Conservation (phyloP, 2,113 vertebrate genomes). For the Aptenodytes patagonicus region DNA sequence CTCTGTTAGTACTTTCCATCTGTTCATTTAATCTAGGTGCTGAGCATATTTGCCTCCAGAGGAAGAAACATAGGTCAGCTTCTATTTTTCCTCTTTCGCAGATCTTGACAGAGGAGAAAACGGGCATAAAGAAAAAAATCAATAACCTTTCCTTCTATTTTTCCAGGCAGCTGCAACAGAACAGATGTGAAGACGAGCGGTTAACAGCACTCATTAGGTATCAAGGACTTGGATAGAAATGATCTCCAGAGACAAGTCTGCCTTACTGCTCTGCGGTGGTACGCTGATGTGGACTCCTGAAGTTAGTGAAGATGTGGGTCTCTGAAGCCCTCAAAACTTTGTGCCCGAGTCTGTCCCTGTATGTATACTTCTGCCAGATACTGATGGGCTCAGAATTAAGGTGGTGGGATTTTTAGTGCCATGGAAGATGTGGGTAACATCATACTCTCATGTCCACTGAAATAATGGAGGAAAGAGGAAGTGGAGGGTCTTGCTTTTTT, state of each 20-base stretch:
- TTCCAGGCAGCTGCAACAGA: neutral
- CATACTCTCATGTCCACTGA: neutral
- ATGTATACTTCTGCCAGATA: neutral
- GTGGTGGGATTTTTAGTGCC: neutral
- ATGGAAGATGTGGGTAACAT: neutral
- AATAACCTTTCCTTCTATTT: neutral
- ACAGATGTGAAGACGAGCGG: neutral
- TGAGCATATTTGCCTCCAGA: neutral
- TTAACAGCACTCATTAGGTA: neutral
- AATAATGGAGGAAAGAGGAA: neutral
- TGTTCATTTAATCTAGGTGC: neutral
- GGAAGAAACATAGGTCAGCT: neutral
- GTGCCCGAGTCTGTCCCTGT: neutral
- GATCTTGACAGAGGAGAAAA: neutral
- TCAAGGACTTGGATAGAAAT: neutral
- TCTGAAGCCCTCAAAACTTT: neutral
- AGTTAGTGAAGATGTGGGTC: neutral
- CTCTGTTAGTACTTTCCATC: neutral
- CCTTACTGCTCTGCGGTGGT: neutral
- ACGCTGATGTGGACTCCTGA: neutral
- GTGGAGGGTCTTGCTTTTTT: neutral
- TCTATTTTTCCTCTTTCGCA: neutral
- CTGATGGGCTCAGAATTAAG: neutral
- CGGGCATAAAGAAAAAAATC: neutral
- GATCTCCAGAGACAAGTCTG: neutral